Evolutionary conservation across 2,797 vertebrate genomes (phyloP).

Genomic region (Syngnathus rostellatus): DNA sequence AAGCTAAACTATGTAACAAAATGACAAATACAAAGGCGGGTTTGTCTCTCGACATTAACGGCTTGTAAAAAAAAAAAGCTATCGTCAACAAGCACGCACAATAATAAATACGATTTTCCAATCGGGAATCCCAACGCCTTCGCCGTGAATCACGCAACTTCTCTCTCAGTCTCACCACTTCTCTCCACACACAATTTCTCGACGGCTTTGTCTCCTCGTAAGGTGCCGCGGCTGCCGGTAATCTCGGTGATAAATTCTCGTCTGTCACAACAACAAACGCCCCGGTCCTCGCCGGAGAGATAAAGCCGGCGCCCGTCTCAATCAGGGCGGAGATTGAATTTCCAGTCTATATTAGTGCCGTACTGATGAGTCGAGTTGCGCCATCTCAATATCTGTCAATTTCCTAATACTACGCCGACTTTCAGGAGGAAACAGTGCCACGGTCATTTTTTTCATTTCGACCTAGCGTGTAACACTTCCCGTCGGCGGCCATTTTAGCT

Average conservation of each 20-base stretch:
- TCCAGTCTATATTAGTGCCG: too few relatives aligned
- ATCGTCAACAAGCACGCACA: neutral
- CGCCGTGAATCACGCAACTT: neutral
- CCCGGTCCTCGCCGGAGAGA: neutral
- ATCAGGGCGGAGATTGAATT: neutral
- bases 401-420: neutral
- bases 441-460: neutral
- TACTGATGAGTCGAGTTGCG: too few relatives aligned
- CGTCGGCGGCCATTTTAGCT: neutral
- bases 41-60: neutral
- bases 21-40: neutral
- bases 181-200: neutral
- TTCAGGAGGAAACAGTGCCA: too few relatives aligned
- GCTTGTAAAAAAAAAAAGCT: neutral
- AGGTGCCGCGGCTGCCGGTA: neutral
- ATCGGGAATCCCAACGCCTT: neutral
- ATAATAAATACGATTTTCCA: neutral
- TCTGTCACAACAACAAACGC: conserved; percentile 1
- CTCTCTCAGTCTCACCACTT: neutral
- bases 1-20: neutral
- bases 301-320: neutral
- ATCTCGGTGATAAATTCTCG: conserved; percentile 4
- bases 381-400: neutral
- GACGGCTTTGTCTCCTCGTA: conserved; percentile 4
- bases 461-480: neutral